Percentiles rank a stretch among this genome's conserved stretches.
phyloP scores from a whole-genome alignment of 2,797 vertebrate species.

The Hydrolagus colliei region DNA sequence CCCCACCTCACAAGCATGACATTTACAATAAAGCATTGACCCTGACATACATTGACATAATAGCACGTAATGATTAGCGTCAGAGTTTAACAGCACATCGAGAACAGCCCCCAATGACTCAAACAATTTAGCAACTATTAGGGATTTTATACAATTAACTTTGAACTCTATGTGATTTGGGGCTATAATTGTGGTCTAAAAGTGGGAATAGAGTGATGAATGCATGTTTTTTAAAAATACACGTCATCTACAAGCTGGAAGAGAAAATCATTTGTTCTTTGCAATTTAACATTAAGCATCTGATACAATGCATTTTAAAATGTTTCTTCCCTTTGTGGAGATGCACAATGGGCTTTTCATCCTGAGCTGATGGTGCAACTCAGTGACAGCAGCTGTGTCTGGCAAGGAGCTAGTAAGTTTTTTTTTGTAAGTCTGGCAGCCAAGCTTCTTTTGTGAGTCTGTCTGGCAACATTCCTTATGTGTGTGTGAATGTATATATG shows the following conservation, averaged over 20 bases:
- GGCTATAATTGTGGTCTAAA: not conserved
- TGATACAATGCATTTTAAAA: not conserved
- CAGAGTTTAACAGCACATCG: too few species aligned
- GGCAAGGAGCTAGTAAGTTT: too few species aligned
- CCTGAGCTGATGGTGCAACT: not conserved
- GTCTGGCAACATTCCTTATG: not conserved
- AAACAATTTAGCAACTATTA: not conserved
- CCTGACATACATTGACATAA: too few species aligned
- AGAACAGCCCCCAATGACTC: too few species aligned
- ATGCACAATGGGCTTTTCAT: not conserved
- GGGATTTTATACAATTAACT: not conserved
- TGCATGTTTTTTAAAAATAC: not conserved
- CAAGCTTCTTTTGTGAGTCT: not conserved
- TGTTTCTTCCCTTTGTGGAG: not conserved
- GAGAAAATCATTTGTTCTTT: not conserved
- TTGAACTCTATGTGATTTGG: not conserved
- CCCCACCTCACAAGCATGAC: too few species aligned
- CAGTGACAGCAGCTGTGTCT: not conserved
- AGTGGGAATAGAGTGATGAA: not conserved
- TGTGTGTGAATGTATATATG: not conserved
- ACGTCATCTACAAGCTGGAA: not conserved
- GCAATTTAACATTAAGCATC: not conserved
- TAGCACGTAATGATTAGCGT: too few species aligned
- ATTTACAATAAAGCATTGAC: too few species aligned
- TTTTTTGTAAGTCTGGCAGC: constrained; percentile 12